Evolutionary conservation across 92 coral and sea anemone genomes (phyloP).

Genomic region (Actinernus sp.): DNA sequence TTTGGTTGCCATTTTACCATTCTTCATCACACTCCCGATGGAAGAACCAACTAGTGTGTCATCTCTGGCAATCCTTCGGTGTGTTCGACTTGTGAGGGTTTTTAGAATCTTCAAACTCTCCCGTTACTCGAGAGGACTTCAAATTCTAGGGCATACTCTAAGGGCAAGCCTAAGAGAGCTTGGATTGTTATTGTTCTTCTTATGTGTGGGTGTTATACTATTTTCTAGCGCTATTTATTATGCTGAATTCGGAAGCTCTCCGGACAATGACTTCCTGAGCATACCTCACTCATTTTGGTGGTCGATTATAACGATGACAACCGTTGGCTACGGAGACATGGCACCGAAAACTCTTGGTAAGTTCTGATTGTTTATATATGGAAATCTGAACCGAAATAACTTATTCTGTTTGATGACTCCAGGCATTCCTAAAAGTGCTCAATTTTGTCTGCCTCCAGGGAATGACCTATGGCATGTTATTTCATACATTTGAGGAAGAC

Average conservation of each 20-base stretch:
- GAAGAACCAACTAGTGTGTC: conserved; percentile 83
- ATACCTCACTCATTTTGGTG: conserved; percentile 99
- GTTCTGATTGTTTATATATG: conserved; percentile 58
- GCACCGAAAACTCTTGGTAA: conserved; percentile 91
- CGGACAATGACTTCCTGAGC: conserved; percentile 67
- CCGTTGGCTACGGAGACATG: conserved; percentile 98
- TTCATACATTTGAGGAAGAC: too few species aligned
- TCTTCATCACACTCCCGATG: conserved; percentile 86
- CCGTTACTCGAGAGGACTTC: conserved; percentile 96
- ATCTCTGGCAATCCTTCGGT: conserved; percentile 89
- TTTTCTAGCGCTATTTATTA: conserved; percentile 98
- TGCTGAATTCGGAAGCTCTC: conserved; percentile 76
- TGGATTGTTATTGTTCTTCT: conserved; percentile 88
- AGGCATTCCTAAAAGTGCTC: too few species aligned
- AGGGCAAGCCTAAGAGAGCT: conserved; percentile 95
- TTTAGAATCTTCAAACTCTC: conserved; percentile 97
- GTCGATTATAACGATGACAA: conserved; percentile 99
- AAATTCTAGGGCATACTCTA: conserved; percentile 97
- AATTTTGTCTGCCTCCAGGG: too few species aligned
- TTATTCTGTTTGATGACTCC: too few species aligned
- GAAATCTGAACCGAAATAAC: conserved; percentile 84
- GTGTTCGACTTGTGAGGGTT: conserved; percentile 91
- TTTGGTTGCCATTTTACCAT: conserved; percentile 89
- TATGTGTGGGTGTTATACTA: conserved; percentile 94
- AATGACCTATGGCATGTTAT: too few species aligned